Evolutionary conservation across 2,113 vertebrate genomes (phyloP).

Genomic region (Elephas maximus): DNA sequence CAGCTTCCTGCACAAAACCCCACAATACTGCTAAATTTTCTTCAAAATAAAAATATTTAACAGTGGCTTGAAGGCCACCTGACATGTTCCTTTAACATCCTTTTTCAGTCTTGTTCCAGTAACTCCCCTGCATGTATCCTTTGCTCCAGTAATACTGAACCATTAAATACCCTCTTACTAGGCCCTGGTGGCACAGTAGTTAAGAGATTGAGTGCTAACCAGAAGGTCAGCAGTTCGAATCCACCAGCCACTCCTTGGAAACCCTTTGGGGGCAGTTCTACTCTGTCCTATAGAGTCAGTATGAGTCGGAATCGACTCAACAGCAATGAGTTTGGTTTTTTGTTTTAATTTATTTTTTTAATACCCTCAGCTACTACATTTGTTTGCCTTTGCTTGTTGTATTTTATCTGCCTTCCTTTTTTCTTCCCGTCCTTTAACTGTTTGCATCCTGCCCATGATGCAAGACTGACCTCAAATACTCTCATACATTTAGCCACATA

Average conservation of each 20-base stretch:
- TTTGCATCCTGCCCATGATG: neutral
- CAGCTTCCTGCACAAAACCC: neutral
- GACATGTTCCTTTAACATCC: neutral
- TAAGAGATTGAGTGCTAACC: no score
- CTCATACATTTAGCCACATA: neutral
- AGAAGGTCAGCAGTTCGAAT: no score
- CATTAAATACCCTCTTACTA: neutral
- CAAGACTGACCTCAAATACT: conserved; percentile 16
- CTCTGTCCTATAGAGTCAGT: no score
- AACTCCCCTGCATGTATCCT: neutral
- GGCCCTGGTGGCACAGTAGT: no score
- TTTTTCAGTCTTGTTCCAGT: neutral
- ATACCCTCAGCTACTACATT: neutral
- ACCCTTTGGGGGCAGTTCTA: no score
- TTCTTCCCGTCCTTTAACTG: conserved; percentile 17
- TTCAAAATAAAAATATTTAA: conserved; percentile 5
- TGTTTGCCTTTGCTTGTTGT: neutral
- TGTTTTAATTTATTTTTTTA: no score
- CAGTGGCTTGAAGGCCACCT: neutral
- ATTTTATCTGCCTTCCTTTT: neutral
- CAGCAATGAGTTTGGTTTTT: no score
- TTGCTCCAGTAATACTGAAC: neutral
- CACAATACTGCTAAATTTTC: neutral
- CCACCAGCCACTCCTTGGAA: no score
- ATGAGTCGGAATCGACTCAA: no score